These are phyloP conservation scores for Peromyscus maniculatus DNA, from an alignment of 2,113 vertebrate genomes.

Conservation along the genomic window DNA sequence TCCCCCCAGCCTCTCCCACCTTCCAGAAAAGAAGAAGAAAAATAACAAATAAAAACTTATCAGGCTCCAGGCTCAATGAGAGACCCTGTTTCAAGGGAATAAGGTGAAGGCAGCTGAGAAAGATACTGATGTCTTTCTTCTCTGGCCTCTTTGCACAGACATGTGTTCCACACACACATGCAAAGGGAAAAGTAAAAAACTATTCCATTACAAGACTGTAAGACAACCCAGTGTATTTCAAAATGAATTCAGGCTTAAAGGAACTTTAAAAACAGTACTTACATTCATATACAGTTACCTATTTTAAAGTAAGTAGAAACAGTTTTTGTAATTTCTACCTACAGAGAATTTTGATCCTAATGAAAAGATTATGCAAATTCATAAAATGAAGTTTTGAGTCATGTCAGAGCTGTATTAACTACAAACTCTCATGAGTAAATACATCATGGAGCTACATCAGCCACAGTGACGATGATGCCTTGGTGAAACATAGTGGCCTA, in stretches of 20 bases:
- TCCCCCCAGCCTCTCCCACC: not conserved
- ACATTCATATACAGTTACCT: not conserved
- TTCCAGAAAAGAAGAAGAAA: not conserved
- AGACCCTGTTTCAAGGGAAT: not conserved
- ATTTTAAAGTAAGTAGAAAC: constrained; percentile 16
- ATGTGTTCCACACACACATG: not conserved
- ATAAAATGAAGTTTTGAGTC: constrained; percentile 38
- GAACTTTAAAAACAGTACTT: not conserved
- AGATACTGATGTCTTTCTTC: not conserved
- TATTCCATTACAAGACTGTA: constrained; percentile 7
- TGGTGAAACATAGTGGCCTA: not conserved
- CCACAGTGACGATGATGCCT: not conserved
- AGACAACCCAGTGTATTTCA: not conserved
- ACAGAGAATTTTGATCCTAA: constrained; percentile 30
- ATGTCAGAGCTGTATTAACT: constrained; percentile 13
- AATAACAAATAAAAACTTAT: not conserved
- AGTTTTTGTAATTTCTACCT: constrained; percentile 22
- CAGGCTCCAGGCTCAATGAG: not conserved
- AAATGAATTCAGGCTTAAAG: constrained; percentile 18
- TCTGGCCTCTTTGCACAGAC: not conserved
- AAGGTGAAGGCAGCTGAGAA: too few relatives aligned
- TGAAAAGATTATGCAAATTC: not conserved
- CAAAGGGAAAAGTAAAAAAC: not conserved
- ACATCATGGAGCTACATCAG: not conserved
- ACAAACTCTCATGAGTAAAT: constrained; percentile 1